Evolutionary conservation across 2,113 vertebrate genomes (phyloP).

Genomic region (Amphiprion ocellaris): DNA sequence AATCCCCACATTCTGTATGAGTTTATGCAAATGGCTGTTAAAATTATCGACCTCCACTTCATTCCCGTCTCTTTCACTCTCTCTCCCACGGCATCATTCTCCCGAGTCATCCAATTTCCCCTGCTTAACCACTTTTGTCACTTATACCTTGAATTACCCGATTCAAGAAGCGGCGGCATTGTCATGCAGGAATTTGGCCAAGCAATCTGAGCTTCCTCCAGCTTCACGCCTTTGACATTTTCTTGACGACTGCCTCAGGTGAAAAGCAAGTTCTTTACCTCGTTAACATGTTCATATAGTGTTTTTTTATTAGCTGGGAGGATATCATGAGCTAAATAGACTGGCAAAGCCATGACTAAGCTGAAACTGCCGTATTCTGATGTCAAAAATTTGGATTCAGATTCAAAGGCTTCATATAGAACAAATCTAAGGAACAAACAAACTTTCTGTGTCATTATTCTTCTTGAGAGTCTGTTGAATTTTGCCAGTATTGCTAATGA

Average conservation of each 20-base stretch:
- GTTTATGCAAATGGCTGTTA: constrained; percentile 54
- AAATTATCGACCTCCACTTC: constrained; percentile 32
- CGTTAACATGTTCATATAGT: no score
- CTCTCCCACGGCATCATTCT: constrained; percentile 8
- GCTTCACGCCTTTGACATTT: not conserved
- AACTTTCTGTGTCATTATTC: no score
- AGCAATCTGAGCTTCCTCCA: not conserved
- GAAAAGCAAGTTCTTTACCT: no score
- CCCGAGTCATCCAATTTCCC: not conserved
- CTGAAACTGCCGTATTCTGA: no score
- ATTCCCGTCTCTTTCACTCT: constrained; percentile 25
- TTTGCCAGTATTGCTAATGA: no score
- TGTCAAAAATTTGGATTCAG: no score
- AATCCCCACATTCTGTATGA: constrained; percentile 20
- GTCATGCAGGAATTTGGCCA: not conserved
- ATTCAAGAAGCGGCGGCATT: not conserved
- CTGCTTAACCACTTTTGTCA: not conserved
- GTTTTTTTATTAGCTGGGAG: no score
- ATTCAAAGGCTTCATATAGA: no score
- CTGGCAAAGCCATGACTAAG: no score
- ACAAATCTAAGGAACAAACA: no score
- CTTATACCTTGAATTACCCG: not conserved
- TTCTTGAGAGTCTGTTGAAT: no score
- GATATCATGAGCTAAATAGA: no score
- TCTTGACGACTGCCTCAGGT: not conserved